A percentile compares a stretch with the other conserved stretches of the same genome.
These are phyloP conservation scores for Drosophila lowei DNA, from an alignment of 1,140 invertebrate species.

Conservation along the genomic window DNA sequence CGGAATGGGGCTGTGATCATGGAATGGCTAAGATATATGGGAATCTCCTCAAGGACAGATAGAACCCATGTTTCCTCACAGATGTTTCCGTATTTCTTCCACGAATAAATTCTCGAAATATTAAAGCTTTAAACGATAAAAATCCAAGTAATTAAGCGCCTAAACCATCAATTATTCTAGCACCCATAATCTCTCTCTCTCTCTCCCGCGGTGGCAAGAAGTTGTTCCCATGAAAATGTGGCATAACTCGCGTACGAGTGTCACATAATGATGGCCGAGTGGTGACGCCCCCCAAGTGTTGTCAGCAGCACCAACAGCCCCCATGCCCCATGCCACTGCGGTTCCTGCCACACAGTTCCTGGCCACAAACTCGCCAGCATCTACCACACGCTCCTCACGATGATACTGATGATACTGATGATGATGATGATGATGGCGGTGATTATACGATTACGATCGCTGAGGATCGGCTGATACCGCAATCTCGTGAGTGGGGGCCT, in stretches of 20 bases:
- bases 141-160: too few species aligned
- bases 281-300: constrained; percentile 22
- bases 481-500: constrained; percentile 45
- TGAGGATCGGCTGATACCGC: constrained; percentile 36
- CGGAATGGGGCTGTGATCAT: too few species aligned
- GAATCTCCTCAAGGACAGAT: too few species aligned
- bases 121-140: too few species aligned
- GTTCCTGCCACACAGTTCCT: constrained; percentile 32
- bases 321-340: background rate
- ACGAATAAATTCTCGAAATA: too few species aligned
- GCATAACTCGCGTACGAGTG: constrained; percentile 24
- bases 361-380: constrained; percentile 14
- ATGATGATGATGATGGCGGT: constrained; percentile 22
- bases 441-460: constrained; percentile 40
- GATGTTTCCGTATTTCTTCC: too few species aligned
- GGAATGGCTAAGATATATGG: too few species aligned
- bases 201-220: background rate
- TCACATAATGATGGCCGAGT: constrained; percentile 22
- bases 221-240: background rate
- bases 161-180: too few species aligned
- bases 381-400: constrained; percentile 9
- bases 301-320: constrained; percentile 13
- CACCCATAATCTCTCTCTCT: background rate
- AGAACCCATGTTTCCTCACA: too few species aligned
- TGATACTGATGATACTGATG: too few species aligned